Percentiles rank a stretch among this genome's conserved stretches.
Evolutionary conservation across 2,797 vertebrate species (phyloP).

Genomic region (Macrochelys suwanniensis): DNA sequence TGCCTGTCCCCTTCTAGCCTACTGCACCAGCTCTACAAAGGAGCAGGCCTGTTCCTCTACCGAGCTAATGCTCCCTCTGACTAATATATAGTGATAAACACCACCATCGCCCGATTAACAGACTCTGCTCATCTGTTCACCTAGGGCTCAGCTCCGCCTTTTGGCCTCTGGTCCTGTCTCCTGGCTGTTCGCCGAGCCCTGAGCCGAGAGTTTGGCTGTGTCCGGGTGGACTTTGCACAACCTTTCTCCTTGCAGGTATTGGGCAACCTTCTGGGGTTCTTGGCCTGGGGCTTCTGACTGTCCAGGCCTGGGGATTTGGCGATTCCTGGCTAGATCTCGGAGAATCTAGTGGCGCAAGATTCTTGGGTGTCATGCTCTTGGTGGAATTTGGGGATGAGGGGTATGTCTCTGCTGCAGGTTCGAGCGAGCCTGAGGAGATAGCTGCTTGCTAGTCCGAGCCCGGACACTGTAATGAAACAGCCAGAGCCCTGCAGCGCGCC

Average conservation of each 20-base stretch:
- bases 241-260: constrained; percentile 92
- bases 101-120: not conserved
- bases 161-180: constrained; percentile 40
- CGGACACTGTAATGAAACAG: not conserved
- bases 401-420: not conserved
- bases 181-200: constrained; percentile 44
- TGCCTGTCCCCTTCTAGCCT: too few relatives aligned
- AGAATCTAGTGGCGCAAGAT: not conserved
- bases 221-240: constrained; percentile 89
- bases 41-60: not conserved
- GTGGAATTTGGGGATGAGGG: not conserved
- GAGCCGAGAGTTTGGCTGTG: constrained; percentile 62
- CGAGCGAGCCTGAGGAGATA: not conserved
- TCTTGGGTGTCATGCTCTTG: not conserved
- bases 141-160: not conserved
- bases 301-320: too few relatives aligned
- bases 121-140: not conserved
- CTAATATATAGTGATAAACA: not conserved
- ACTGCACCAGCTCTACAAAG: too few relatives aligned
- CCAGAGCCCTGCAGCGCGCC: not conserved
- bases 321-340: not conserved
- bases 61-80: not conserved
- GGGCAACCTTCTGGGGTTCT: rapidly evolving
- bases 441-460: too few relatives aligned
- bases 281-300: rapidly evolving